Conservation (phyloP, 2,797 vertebrate genomes). For the Pangasius djambal region DNA sequence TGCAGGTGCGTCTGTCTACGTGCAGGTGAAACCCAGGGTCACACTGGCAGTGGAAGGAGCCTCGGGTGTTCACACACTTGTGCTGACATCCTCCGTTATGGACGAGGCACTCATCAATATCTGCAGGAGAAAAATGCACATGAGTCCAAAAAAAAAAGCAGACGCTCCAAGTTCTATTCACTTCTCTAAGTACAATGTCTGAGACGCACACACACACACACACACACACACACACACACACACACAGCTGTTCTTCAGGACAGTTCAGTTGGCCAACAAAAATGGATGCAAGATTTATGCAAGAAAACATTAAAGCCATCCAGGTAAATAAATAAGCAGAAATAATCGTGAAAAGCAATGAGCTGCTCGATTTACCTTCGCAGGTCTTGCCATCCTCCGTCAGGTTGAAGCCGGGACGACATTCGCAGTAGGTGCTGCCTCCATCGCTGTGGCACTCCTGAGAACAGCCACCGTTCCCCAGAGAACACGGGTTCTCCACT, state of each 20-base stretch:
- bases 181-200: too few relatives aligned
- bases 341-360: background rate
- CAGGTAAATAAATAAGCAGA: background rate
- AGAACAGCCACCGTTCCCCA: conserved; percentile 87
- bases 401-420: conserved; percentile 81
- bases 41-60: conserved; percentile 91
- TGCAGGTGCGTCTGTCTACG: conserved; percentile 88
- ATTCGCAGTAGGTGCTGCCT: conserved; percentile 78
- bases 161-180: too few relatives aligned
- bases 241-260: background rate
- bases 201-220: background rate
- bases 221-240: background rate
- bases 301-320: background rate
- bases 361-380: conserved; percentile 72
- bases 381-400: conserved; percentile 80
- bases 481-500: conserved; percentile 82
- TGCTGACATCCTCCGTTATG: conserved; percentile 97
- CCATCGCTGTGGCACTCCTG: conserved; percentile 79
- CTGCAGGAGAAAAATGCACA: conserved; percentile 66
- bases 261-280: background rate
- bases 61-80: conserved; percentile 88
- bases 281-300: background rate
- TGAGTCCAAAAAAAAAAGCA: too few relatives aligned
- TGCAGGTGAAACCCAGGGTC: conserved; percentile 85
- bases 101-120: conserved; percentile 90